Base-by-base conservation (phyloP, 30 jellyfish, hydroid and myxozoan genomes). In the Chrysaora quinquecirrha region DNA sequence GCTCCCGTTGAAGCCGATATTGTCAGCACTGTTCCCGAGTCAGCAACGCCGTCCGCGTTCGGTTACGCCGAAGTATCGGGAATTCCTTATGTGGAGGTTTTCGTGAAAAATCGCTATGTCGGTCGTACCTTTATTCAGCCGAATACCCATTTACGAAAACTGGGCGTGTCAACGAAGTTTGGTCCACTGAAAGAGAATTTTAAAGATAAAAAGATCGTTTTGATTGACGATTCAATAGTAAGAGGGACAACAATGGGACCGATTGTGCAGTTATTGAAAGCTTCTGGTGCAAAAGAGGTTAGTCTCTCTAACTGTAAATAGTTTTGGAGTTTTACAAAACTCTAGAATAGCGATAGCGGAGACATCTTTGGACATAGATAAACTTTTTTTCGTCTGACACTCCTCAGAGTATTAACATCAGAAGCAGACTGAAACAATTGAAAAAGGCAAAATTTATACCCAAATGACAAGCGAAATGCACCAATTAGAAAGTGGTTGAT, bases 251-350 rank as follows among this genome's bases (percentile, higher is more conserved):
- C 98, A 18, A 91, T 91, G 98, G 91, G 95, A 2, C 98, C 90
- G 1, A 86, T 91, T 64, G 64, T 91, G 10, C 87, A 85, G 34
- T 69, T 91, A 74, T 70, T 91, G 63, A 87, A 54, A 64, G 84
- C 77, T 27, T 48, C 96, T 62, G 98, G 98, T 19, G 98, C 98
- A 1, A 91, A 85, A 74, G 98, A 91, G 98, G 98, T 91, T 34
- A n/a, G 89, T 28, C 0, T 12, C 31, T n/a, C n/a, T n/a, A n/a
- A n/a, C n/a, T n/a, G n/a, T n/a, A n/a, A n/a, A n/a, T n/a, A n/a
- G n/a, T n/a, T n/a, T n/a, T n/a, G n/a, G n/a, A n/a, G n/a, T n/a
- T n/a, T n/a, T n/a, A n/a, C n/a, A n/a, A n/a, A n/a, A n/a, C n/a
- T n/a, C n/a, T n/a, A n/a, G n/a, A n/a, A n/a, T n/a, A n/a, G n/a